Evolutionary conservation across 2,113 vertebrate species (phyloP), one percentile per base, ranked within the genome.

Genomic region (Glaucidium brasilianum): DNA sequence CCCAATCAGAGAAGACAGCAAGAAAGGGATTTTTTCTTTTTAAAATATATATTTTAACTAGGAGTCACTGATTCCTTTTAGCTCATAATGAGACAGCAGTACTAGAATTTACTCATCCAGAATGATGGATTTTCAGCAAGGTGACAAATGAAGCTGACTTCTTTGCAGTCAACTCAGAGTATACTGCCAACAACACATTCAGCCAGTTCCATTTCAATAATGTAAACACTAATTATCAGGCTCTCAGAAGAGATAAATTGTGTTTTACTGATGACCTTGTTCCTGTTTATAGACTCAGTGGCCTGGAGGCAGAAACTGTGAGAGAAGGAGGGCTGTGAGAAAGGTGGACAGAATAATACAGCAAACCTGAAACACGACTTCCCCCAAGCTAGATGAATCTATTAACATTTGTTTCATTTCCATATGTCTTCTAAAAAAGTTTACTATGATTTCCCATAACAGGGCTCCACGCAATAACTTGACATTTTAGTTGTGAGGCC

Each of bases 351-450:
- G 27, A 66, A 79, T 67, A 66, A 85, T 66, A 53, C 5, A 76
- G 17, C 37, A 87, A 86, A 73, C 32, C 21, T 69, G 53, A 91
- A 81, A n/a, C 50, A 73, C 0, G 0, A 43, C 21, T 84, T 87
- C 43, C 83, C 92, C 34, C 49, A 52, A 90, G 96, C 37, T 59
- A 88, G 43, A 60, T 93, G 79, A 97, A 90, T 95, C 75, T 88
- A 96, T 97, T 96, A 96, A 94, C 92, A 96, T 96, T 97, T 95
- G 23, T 67, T 94, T 96, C 6, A 92, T 96, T 94, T 96, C 72
- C 94, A 87, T 91, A 95, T 82, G 64, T 87, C 73, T 96, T 81
- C 84, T 78, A 56, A 52, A 83, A 95, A 73, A 59, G 41, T 90
- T 95, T 73, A 32, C 60, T 94, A 30, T 14, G 50, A 77, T 94